These are phyloP conservation scores for Ridgeia piscesae DNA, from an alignment of 1,140 invertebrate species.

Conservation along the genomic window DNA sequence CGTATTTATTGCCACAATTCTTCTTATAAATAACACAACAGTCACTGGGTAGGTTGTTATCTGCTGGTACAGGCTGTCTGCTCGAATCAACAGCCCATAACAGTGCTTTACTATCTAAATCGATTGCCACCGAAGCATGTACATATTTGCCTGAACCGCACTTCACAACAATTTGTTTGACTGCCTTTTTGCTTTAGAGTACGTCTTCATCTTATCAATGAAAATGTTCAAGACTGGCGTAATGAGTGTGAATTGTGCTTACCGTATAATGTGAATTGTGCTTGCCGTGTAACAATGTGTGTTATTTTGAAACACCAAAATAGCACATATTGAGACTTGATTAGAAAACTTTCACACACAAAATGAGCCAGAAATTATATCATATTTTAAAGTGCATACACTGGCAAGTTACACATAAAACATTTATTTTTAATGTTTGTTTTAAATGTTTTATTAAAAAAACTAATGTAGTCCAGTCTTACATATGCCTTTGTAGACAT, in stretches of 20 bases:
- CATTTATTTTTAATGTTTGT: too few relatives aligned
- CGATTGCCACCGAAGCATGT: background rate
- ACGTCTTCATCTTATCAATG: background rate
- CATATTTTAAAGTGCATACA: background rate
- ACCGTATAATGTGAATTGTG: background rate
- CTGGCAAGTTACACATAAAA: too few relatives aligned
- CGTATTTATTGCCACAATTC: background rate
- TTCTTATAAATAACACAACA: background rate
- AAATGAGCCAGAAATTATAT: background rate
- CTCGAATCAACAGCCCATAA: background rate
- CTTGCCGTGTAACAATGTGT: background rate
- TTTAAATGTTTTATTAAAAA: too few relatives aligned
- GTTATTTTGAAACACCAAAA: background rate
- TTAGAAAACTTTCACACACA: background rate
- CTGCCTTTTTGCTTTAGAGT: background rate
- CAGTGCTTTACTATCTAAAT: background rate
- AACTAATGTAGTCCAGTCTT: too few relatives aligned
- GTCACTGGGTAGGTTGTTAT: background rate
- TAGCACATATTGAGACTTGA: background rate
- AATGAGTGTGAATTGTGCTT: too few relatives aligned
- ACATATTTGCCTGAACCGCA: background rate
- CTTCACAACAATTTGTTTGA: background rate
- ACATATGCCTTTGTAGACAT: too few relatives aligned
- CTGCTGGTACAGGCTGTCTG: background rate
- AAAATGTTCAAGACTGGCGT: background rate